Evolutionary conservation across 2,888 invertebrate species (phyloP).

Genomic region (Panzeria rudis): DNA sequence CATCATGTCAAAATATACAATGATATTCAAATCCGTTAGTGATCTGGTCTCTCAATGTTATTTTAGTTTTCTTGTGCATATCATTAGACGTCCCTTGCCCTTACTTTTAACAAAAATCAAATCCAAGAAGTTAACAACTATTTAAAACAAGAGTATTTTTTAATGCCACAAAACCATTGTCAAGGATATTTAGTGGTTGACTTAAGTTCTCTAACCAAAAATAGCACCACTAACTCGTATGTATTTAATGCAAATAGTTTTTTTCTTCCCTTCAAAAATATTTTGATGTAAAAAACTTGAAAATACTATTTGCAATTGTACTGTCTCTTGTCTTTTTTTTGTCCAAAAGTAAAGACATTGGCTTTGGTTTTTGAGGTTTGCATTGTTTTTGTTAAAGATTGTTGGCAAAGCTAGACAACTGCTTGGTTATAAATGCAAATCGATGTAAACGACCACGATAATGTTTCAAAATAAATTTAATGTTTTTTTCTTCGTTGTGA

Average conservation of each 20-base stretch:
- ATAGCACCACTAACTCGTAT: background rate
- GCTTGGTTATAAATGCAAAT: conserved; percentile 64
- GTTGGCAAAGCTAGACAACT: conserved; percentile 48
- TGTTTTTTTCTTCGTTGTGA: background rate
- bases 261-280: background rate
- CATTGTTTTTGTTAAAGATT: conserved; percentile 41
- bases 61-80: conserved; percentile 22
- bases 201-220: conserved; percentile 5
- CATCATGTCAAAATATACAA: background rate
- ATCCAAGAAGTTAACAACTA: conserved; percentile 27
- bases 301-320: background rate
- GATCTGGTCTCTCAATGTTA: background rate
- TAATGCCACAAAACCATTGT: conserved; percentile 14
- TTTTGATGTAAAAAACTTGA: background rate
- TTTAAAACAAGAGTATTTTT: background rate
- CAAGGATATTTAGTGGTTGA: conserved; percentile 53
- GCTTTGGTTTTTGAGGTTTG: conserved; percentile 21
- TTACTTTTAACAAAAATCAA: background rate
- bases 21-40: conserved; percentile 29
- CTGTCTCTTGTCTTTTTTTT: background rate
- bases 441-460: conserved; percentile 49
- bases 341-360: background rate
- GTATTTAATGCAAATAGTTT: background rate
- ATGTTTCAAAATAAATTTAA: conserved; percentile 15
- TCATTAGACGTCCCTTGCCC: conserved; percentile 34